A percentile compares a stretch with the other conserved stretches of the same genome.
These are phyloP conservation scores for Macropus fuliginosus DNA, from an alignment of 2,797 vertebrate species.

Conservation along the genomic window DNA sequence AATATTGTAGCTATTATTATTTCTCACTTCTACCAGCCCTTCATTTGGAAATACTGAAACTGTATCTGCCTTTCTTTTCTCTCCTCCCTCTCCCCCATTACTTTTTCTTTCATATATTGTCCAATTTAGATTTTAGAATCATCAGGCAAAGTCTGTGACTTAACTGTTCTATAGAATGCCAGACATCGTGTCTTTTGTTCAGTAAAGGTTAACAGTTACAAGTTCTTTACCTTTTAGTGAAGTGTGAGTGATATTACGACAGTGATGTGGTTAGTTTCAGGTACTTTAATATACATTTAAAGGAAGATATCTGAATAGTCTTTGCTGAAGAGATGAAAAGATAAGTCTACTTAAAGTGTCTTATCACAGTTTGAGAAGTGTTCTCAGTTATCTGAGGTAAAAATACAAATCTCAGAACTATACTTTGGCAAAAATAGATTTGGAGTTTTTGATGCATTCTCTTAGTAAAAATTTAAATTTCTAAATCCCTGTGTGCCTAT, in stretches of 20 bases:
- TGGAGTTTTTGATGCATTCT: slow-evolving; percentile 32
- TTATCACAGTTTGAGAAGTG: slow-evolving; percentile 34
- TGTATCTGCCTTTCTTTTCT: background rate
- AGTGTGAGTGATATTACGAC: slow-evolving; percentile 24
- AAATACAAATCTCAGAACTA: slow-evolving; percentile 41
- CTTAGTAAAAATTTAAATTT: slow-evolving; percentile 48
- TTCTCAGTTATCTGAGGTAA: slow-evolving; percentile 50
- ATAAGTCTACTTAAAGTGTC: slow-evolving; percentile 10
- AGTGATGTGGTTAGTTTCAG: slow-evolving; percentile 38
- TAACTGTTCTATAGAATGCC: slow-evolving; percentile 39
- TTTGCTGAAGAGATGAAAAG: slow-evolving; percentile 53
- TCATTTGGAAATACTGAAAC: slow-evolving; percentile 50
- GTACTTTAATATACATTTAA: slow-evolving; percentile 16
- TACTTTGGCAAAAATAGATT: slow-evolving; percentile 48
- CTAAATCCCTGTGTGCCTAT: slow-evolving; percentile 8
- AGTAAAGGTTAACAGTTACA: background rate
- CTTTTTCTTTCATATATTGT: background rate
- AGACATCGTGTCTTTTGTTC: slow-evolving; percentile 37
- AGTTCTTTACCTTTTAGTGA: slow-evolving; percentile 20
- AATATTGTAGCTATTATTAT: slow-evolving; percentile 24
- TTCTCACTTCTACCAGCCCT: slow-evolving; percentile 33
- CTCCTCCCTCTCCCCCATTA: background rate
- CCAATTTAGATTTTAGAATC: slow-evolving; percentile 49
- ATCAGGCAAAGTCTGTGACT: background rate
- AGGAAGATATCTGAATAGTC: slow-evolving; percentile 44